Conservation (phyloP, 2,113 vertebrate species). For the Scalopus aquaticus region DNA sequence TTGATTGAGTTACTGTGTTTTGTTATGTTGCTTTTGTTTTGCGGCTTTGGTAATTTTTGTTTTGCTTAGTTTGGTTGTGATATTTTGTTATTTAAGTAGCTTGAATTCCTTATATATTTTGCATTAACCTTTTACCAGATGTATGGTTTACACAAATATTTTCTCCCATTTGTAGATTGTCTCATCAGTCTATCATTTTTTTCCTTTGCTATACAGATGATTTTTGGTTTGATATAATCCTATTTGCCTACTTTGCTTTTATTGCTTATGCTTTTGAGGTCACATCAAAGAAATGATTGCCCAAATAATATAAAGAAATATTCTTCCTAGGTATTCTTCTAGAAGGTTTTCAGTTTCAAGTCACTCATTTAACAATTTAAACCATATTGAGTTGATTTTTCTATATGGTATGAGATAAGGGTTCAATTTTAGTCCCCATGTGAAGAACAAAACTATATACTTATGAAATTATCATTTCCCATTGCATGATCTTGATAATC, state of each 20-base stretch:
- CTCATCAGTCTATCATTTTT: not conserved
- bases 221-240: not conserved
- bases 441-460: not conserved
- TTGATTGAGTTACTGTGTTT: not conserved
- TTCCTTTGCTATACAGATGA: not conserved
- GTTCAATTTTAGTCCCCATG: not conserved
- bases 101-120: not conserved
- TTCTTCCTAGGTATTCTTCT: not conserved
- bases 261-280: not conserved
- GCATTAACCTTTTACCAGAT: not conserved
- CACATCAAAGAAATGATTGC: not conserved
- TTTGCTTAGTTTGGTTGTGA: no score
- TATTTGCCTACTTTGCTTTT: not conserved
- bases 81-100: not conserved
- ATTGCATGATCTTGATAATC: not conserved
- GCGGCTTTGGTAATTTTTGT: not conserved
- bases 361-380: not conserved
- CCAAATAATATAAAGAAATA: not conserved
- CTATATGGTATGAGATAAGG: no score
- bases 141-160: not conserved
- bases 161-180: not conserved
- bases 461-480: not conserved
- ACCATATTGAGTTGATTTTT: not conserved
- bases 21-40: not conserved
- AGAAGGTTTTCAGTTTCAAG: not conserved